These are phyloP conservation scores for Aphodius sticticus DNA, from an alignment of 2,888 invertebrate genomes.

Conservation along the genomic window DNA sequence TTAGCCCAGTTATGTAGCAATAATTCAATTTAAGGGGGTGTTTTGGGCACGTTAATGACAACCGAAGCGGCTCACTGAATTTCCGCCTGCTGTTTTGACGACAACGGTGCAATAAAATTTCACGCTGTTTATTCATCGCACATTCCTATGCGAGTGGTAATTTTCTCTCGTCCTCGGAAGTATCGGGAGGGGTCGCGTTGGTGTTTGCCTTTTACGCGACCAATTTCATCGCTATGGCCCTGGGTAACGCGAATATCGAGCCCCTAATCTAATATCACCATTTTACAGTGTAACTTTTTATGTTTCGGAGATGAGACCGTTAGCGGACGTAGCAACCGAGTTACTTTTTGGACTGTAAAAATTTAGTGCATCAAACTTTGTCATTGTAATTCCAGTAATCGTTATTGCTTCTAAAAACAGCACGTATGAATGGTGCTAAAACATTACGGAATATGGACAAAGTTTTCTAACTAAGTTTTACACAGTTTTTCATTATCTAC, in stretches of 20 bases:
- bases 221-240: neutral
- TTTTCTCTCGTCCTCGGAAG: neutral
- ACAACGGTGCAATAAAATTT: slow-evolving; percentile 17
- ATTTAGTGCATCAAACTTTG: neutral
- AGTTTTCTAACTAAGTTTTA: too few relatives aligned
- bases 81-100: neutral
- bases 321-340: neutral
- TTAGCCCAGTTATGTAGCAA: neutral
- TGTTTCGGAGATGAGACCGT: neutral
- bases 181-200: neutral
- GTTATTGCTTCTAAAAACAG: neutral
- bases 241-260: neutral
- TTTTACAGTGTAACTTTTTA: neutral
- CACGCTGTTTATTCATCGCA: slow-evolving; percentile 11
- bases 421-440: too few relatives aligned
- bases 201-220: neutral
- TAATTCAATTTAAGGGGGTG: neutral
- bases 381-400: neutral
- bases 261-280: slow-evolving; percentile 4
- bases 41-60: neutral
- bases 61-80: neutral
- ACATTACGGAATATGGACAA: too few relatives aligned
- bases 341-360: neutral
- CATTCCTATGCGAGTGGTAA: neutral
- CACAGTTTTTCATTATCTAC: too few relatives aligned